A percentile compares a stretch with the other conserved stretches of the same genome.
These are phyloP conservation scores for Sarcophaga subvicina DNA, from an alignment of 2,888 invertebrate species.

Conservation along the genomic window DNA sequence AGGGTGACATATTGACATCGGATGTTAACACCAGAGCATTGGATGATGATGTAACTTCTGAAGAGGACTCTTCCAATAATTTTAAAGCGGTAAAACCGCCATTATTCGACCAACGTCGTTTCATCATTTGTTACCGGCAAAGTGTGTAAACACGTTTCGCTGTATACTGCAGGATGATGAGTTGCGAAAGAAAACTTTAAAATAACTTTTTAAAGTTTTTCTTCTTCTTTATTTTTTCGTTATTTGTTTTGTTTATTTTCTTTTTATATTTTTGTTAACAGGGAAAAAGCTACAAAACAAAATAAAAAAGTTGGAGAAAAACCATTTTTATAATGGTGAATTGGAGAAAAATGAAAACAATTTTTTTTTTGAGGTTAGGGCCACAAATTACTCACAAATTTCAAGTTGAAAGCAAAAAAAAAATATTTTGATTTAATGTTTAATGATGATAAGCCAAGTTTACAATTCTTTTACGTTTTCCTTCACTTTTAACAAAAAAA, in stretches of 20 bases:
- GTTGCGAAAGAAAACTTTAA: too few relatives aligned
- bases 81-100: conserved; percentile 87
- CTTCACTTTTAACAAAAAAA: not conserved
- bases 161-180: too few relatives aligned
- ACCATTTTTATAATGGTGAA: not conserved
- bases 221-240: not conserved
- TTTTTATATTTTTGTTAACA: not conserved
- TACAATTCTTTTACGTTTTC: conserved; percentile 34
- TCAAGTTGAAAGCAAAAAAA: not conserved
- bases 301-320: not conserved
- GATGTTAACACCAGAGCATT: conserved; percentile 85
- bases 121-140: conserved; percentile 83
- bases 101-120: conserved; percentile 90
- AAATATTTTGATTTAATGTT: conserved; percentile 14
- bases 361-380: conserved; percentile 8
- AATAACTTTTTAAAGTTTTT: too few relatives aligned
- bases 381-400: not conserved
- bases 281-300: not conserved
- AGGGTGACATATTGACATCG: conserved; percentile 89
- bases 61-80: conserved; percentile 88
- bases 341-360: not conserved
- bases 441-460: conserved; percentile 63
- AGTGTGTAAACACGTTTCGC: not conserved
- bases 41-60: conserved; percentile 89
- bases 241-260: conserved; percentile 15